These are phyloP conservation scores for Talpa occidentalis DNA, from an alignment of 2,113 vertebrate species.

Conservation along the genomic window DNA sequence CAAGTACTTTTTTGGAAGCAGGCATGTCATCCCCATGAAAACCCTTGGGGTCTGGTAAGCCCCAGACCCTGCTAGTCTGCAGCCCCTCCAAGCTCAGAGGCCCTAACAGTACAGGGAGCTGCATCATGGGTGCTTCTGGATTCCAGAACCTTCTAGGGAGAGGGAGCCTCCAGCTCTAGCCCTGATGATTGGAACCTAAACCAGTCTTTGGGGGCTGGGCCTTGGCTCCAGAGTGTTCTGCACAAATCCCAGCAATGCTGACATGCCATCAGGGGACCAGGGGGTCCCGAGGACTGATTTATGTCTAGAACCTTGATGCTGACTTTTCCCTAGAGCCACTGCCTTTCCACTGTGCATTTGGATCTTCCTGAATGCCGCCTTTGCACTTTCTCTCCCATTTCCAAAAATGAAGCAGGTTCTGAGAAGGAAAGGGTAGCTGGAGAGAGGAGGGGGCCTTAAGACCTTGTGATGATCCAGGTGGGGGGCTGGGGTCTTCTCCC, in stretches of 20 bases:
- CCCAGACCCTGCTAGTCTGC: background rate
- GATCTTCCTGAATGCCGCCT: background rate
- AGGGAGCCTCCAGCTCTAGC: background rate
- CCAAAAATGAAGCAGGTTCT: background rate
- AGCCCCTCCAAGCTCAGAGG: no score
- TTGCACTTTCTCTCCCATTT: background rate
- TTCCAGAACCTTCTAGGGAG: background rate
- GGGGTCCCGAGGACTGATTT: rapidly evolving
- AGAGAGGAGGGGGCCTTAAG: background rate
- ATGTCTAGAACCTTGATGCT: background rate
- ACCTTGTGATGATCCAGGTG: background rate
- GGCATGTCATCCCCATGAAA: background rate
- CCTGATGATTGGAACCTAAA: background rate
- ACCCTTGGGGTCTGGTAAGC: background rate
- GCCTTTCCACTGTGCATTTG: background rate
- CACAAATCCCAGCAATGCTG: background rate
- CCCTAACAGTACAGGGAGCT: background rate
- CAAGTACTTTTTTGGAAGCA: background rate
- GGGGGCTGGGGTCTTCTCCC: background rate
- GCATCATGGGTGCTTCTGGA: background rate
- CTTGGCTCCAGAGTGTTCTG: no score
- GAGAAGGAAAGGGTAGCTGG: background rate
- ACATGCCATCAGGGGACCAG: background rate
- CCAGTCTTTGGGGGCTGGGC: background rate
- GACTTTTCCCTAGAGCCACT: rapidly evolving